These are phyloP conservation scores for Chironomus tepperi DNA, from an alignment of 1,140 invertebrate species.

Conservation along the genomic window DNA sequence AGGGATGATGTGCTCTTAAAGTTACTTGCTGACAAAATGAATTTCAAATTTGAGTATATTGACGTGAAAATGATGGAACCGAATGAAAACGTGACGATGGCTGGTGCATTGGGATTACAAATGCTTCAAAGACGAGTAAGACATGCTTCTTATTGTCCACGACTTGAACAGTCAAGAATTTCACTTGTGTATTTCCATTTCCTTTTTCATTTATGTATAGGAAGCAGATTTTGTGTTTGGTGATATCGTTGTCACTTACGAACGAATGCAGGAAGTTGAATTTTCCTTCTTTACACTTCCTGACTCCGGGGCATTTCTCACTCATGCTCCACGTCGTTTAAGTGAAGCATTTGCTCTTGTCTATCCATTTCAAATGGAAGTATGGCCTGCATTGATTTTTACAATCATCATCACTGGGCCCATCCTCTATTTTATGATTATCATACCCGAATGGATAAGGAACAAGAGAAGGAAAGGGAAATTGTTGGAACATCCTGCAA, in stretches of 20 bases:
- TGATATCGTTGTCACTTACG: slow-evolving; percentile 58
- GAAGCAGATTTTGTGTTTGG: slow-evolving; percentile 60
- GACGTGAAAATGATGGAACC: slow-evolving; percentile 48
- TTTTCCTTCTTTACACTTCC: slow-evolving; percentile 62
- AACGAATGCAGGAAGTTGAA: slow-evolving; percentile 54
- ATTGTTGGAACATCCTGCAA: no score
- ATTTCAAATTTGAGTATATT: slow-evolving; percentile 57
- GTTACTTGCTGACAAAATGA: slow-evolving; percentile 52
- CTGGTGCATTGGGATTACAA: slow-evolving; percentile 51
- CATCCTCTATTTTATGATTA: slow-evolving; percentile 45
- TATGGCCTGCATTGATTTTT: slow-evolving; percentile 47
- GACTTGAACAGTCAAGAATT: neutral
- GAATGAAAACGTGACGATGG: slow-evolving; percentile 52
- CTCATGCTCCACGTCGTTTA: slow-evolving; percentile 54
- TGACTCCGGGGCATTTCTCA: slow-evolving; percentile 60
- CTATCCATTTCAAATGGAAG: slow-evolving; percentile 57
- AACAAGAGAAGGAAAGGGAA: slow-evolving; percentile 26
- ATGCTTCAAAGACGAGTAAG: slow-evolving; percentile 54
- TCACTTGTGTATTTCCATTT: no score
- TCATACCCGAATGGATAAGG: slow-evolving; percentile 41
- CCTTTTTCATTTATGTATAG: slow-evolving; percentile 34
- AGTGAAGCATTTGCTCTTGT: slow-evolving; percentile 60
- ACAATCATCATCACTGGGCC: slow-evolving; percentile 46
- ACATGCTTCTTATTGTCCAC: slow-evolving; percentile 22
- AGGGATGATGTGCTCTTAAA: slow-evolving; percentile 55